Evolutionary conservation across 2,113 vertebrate species (phyloP), one percentile per base, ranked within the genome.

Genomic region (Martes martes): DNA sequence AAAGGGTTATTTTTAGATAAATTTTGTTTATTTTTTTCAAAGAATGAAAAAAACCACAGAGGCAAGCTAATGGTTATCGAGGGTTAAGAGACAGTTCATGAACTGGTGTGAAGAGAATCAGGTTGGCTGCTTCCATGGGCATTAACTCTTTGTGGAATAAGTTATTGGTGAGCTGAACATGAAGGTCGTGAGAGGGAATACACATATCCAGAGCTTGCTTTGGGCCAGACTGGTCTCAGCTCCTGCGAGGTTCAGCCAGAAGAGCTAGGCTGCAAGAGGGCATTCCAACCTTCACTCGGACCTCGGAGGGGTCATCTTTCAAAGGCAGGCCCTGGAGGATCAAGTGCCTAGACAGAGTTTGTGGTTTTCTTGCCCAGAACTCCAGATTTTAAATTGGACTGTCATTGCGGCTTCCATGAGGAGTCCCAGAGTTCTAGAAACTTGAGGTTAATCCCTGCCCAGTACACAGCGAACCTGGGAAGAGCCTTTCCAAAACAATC

Each of bases 401-500:
- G 59, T 83, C 92, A 76, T 6, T 59, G 67, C 36, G 11, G n/a
- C 69, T 97, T 96, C 82, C 47, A n/a, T 0, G 79, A 96, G 67
- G 55, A 79, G 31, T 86, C 81, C 76, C 78, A 91, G 93, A 84
- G 47, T 88, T 89, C 78, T 69, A 23, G 81, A 94, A 96, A 90
- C 57, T 63, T 1, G 47, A 91, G 76, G n/a, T 89, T 87, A 95
- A 83, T 45, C 47, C 15, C n/a, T 63, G 84, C 61, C 33, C 59
- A 83, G 90, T 24, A 50, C 84, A 82, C 18, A 13, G 36, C 1
- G 82, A 61, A 95, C 55, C 91, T 86, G 95, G 11, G n/a, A 80
- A n/a, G 45, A 63, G 73, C 67, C 74, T 94, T 76, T 61, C 19
- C 47, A 16, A 93, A 81, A n/a, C 61, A 90, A 33, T 59, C 8